Conservation (phyloP, 2,888 invertebrate species). For the Dynastes tityus region DNA sequence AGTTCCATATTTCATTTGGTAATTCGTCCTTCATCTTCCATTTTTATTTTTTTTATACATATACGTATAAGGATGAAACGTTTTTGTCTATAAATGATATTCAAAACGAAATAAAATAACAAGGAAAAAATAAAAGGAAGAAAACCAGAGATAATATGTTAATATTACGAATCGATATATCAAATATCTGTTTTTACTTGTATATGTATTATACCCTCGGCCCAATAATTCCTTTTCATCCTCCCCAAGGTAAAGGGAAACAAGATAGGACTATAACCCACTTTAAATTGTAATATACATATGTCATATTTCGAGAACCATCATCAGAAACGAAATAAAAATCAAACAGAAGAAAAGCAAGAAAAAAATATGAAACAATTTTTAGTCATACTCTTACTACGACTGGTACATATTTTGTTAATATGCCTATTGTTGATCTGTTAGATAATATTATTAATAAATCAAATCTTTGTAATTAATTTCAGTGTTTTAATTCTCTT, state of each 20-base stretch:
- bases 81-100: constrained; percentile 1
- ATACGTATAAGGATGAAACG: neutral
- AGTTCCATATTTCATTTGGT: neutral
- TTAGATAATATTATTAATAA: constrained; percentile 64
- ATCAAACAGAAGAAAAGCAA: neutral
- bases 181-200: constrained; percentile 8
- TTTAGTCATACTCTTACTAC: constrained; percentile 55
- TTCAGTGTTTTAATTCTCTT: constrained; percentile 49
- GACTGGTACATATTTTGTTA: constrained; percentile 61
- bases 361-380: constrained; percentile 40
- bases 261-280: neutral
- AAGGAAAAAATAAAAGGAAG: neutral
- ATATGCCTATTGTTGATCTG: constrained; percentile 67
- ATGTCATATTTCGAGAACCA: no score
- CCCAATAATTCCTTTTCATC: neutral
- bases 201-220: neutral
- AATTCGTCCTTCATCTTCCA: constrained; percentile 3
- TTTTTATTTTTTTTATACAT: neutral
- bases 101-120: neutral
- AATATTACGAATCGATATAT: constrained; percentile 5
- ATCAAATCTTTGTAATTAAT: constrained; percentile 65
- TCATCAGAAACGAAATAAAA: neutral
- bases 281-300: constrained; percentile 1
- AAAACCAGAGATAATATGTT: constrained; percentile 4
- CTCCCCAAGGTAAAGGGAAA: neutral